A percentile compares a stretch with the other conserved stretches of the same genome.
Conservation (phyloP, 2,113 vertebrate species). For the Dicrurus megarhynchus region DNA sequence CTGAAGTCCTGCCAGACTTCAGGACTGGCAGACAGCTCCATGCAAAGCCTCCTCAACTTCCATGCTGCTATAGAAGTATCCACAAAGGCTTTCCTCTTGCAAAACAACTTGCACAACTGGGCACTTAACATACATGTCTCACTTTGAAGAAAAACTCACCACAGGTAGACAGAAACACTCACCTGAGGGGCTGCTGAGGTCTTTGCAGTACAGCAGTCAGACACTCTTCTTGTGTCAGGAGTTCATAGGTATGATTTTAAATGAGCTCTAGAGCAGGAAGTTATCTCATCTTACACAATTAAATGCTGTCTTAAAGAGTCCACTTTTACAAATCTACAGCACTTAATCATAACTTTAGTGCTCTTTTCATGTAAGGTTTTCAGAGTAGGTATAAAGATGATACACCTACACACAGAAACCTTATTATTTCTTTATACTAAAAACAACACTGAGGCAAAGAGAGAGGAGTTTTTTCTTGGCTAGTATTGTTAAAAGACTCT, state of each 20-base stretch:
- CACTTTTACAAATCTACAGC: neutral
- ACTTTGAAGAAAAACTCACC: neutral
- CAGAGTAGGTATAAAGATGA: neutral
- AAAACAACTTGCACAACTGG: neutral
- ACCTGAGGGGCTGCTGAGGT: neutral
- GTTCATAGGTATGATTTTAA: neutral
- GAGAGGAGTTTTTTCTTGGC: neutral
- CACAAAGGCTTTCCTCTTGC: neutral
- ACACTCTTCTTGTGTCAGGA: neutral
- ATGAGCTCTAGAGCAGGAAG: slow-evolving; percentile 13
- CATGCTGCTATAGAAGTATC: accelerated
- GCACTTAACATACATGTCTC: neutral
- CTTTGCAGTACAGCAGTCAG: neutral
- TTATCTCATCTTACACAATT: neutral
- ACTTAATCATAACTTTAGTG: slow-evolving; percentile 16
- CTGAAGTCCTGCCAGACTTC: neutral
- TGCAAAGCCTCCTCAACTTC: neutral
- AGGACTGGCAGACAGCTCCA: neutral
- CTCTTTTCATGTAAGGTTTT: neutral
- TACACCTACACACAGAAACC: neutral
- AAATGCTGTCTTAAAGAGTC: neutral
- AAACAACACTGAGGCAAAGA: neutral
- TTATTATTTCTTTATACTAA: neutral
- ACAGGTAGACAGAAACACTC: neutral
- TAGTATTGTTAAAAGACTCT: neutral